Conservation (phyloP, 2,113 vertebrate species). For the Helogale parvula region DNA sequence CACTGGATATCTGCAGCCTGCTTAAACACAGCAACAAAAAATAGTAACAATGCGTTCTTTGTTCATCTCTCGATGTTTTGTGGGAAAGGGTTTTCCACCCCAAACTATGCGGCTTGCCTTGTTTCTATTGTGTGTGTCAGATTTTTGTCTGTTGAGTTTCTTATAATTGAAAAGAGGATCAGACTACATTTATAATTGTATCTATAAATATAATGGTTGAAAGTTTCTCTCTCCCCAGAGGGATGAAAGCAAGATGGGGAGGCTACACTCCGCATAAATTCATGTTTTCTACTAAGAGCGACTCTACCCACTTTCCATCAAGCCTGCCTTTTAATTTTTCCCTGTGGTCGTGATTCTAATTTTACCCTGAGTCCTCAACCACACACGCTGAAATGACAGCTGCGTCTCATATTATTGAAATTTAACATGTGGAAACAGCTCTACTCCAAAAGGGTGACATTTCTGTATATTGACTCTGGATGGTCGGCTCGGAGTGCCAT, state of each 20-base stretch:
- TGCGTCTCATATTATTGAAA: not conserved
- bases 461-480: not conserved
- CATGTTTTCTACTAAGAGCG: not conserved
- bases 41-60: not conserved
- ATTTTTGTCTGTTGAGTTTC: not conserved
- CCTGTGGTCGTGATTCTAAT: not conserved
- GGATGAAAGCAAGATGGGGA: not conserved
- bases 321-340: not conserved
- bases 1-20: not conserved
- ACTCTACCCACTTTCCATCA: not conserved
- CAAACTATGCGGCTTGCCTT: not conserved
- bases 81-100: not conserved
- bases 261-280: not conserved
- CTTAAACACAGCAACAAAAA: not conserved
- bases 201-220: not conserved
- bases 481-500: not conserved
- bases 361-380: not conserved
- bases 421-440: constrained; percentile 33
- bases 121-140: not conserved
- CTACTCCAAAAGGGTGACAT: not conserved
- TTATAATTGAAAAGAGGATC: constrained; percentile 1
- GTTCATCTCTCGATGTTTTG: not conserved
- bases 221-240: not conserved
- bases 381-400: constrained; percentile 15
- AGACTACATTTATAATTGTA: not conserved